Base-by-base conservation (phyloP, 2,888 invertebrate species). In the Lasius platythorax region DNA sequence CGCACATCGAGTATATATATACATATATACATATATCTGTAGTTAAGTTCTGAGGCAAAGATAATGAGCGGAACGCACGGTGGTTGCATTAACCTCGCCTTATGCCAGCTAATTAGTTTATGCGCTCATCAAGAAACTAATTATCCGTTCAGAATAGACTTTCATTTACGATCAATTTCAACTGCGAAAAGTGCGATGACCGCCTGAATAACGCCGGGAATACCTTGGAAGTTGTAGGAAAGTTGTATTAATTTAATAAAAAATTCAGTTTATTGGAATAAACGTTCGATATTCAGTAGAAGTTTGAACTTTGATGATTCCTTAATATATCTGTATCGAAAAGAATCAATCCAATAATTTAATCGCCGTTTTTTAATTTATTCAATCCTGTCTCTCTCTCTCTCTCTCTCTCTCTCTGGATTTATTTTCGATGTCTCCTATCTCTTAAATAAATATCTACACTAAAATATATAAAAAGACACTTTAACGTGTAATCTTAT, bases 101-200 rank as follows among this genome's bases (percentile, higher is more conserved):
- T 63, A 56, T 82, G 37, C 30, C 68, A 11, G 40, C n/a, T 86
- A 82, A 76, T 82, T 85, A 67, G 33, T 74, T 58, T 43, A 72
- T 43, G 43, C n/a, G 53, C 70, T 70, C 63, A 68, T 79, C 86
- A 58, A 87, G 73, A 46, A 68, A 68, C 58, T 86, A 88, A 89
- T 88, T 85, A 81, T 79, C 67, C 83, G 37, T 85, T 6, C 63
- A 23, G n/a, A 67, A 61, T 66, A 64, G 46, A 89, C 87, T 89
- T 89, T 87, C 87, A 67, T 85, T 86, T 78, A 53, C 67, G 43
- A 85, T 81, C 78, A 74, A 84, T 82, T 82, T 67, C 67, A 12
- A 56, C 12, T 9, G 58, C n/a, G 9, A 78, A 53, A 53, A 33
- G 46, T 82, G 33, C 82, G 83, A 74, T 53, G 70, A 58, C 66